Evolutionary conservation across 2,888 invertebrate genomes (phyloP).

Genomic region (Polyommatus icarus): DNA sequence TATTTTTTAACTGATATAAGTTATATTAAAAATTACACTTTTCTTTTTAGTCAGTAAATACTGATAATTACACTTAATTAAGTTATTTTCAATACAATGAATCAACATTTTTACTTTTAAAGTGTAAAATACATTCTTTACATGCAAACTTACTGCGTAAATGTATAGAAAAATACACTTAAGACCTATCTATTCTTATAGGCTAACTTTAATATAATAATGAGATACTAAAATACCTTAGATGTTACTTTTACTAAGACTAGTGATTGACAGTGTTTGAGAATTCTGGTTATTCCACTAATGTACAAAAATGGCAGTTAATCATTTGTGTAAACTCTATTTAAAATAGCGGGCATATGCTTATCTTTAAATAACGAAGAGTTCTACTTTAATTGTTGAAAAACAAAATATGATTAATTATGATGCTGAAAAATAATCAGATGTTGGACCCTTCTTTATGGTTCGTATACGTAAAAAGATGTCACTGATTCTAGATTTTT

Average conservation of each 20-base stretch:
- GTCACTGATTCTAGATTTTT: neutral
- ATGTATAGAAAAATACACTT: constrained; percentile 40
- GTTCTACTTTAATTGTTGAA: neutral
- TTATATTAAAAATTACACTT: neutral
- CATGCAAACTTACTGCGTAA: constrained; percentile 28
- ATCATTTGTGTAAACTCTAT: neutral
- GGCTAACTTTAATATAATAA: constrained; percentile 29
- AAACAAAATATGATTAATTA: no score
- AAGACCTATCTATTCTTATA: constrained; percentile 33
- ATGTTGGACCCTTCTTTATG: neutral
- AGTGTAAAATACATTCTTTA: neutral
- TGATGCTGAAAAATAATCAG: neutral
- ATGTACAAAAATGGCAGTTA: constrained; percentile 30
- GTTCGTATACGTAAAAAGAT: neutral
- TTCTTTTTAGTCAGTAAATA: neutral
- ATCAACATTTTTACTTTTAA: neutral
- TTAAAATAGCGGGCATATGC: neutral
- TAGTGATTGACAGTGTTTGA: constrained; percentile 39
- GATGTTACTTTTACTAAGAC: constrained; percentile 37
- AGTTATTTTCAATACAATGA: neutral
- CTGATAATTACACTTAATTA: neutral
- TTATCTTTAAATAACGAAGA: neutral
- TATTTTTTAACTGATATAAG: neutral
- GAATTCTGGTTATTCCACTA: constrained; percentile 18
- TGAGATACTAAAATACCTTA: constrained; percentile 37